Evolutionary conservation across 2,888 invertebrate species (phyloP).

Genomic region (Spilarctia lutea): DNA sequence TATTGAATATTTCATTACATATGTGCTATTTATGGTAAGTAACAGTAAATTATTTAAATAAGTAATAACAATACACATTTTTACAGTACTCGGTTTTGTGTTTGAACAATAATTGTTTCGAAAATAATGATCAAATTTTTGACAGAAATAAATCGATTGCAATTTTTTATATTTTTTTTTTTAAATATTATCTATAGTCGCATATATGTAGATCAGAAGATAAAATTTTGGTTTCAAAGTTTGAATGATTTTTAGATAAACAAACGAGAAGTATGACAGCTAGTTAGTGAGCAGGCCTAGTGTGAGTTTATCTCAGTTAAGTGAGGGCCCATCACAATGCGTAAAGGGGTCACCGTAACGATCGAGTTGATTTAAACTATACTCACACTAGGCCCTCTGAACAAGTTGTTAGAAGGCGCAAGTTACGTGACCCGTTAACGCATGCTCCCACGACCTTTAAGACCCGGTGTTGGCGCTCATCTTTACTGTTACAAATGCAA

Average conservation of each 20-base stretch:
- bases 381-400: too few species aligned
- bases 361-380: too few species aligned
- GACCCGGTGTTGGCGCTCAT: conserved; percentile 6
- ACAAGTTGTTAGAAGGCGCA: background rate
- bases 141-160: background rate
- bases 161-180: background rate
- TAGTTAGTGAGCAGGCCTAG: background rate
- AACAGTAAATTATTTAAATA: conserved; percentile 43
- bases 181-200: background rate
- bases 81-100: background rate
- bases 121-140: background rate
- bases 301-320: too few species aligned
- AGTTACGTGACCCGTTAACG: conserved; percentile 13
- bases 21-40: conserved; percentile 41
- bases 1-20: conserved; percentile 49
- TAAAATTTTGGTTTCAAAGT: background rate
- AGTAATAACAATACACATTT: background rate
- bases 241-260: background rate
- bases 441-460: conserved; percentile 19
- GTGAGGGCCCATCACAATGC: too few species aligned
- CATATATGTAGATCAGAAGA: background rate
- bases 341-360: too few species aligned
- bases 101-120: background rate
- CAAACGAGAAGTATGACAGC: background rate
- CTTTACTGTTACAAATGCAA: conserved; percentile 10